These are phyloP conservation scores for Nasonia vitripennis DNA, from an alignment of 1,140 invertebrate species.

Conservation along the genomic window DNA sequence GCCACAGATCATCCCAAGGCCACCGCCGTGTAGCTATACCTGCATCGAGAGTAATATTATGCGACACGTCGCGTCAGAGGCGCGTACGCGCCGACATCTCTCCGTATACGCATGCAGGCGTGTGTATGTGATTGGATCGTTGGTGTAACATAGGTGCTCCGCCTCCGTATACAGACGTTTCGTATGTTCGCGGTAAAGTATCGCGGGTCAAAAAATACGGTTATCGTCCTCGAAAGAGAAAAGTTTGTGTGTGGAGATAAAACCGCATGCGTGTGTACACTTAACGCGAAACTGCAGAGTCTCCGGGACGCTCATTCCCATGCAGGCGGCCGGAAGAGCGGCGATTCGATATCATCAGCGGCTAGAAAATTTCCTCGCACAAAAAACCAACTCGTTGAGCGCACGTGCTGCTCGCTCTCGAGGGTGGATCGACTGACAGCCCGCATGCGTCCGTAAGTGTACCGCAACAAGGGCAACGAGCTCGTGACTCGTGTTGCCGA, in stretches of 20 bases:
- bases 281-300: not conserved
- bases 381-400: slow-evolving; percentile 21
- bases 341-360: slow-evolving; percentile 29
- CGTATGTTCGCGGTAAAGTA: no score
- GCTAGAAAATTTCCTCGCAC: slow-evolving; percentile 28
- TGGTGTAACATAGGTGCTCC: not conserved
- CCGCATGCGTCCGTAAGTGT: slow-evolving; percentile 20
- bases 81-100: not conserved
- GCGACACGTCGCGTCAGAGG: not conserved
- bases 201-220: no score
- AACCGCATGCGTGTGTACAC: not conserved
- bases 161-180: no score
- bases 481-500: not conserved
- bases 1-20: slow-evolving; percentile 11
- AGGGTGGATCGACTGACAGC: slow-evolving; percentile 27
- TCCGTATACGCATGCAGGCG: not conserved
- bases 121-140: not conserved
- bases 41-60: slow-evolving; percentile 4
- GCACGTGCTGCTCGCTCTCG: slow-evolving; percentile 23
- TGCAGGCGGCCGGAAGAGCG: slow-evolving; percentile 36
- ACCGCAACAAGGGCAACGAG: not conserved
- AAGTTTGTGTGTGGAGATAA: no score
- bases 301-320: slow-evolving; percentile 16
- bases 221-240: no score
- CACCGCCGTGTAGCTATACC: not conserved